Evolutionary conservation across 2,888 invertebrate species (phyloP), one percentile per base, ranked within the genome.

Genomic region (Perizoma flavofasciatum): DNA sequence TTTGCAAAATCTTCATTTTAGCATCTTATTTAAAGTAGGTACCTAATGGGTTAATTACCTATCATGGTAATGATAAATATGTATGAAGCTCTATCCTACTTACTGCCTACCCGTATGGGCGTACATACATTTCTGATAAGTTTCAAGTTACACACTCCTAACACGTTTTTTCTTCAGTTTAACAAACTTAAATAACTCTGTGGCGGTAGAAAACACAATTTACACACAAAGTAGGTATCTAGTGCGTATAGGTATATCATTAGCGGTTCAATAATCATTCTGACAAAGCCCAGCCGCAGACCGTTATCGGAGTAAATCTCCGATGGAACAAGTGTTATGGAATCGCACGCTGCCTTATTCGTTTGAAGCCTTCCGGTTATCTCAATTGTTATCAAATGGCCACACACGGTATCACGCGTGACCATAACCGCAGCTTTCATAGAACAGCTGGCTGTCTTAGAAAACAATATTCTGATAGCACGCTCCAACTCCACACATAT

Each of bases 251-350:
- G 77, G 22, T 22, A 22, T 37, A 77, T 78, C 77, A 78, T 79
- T 81, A 78, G 73, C 70, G 72, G 73, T 75, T 83, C 81, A 80
- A 82, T 84, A 82, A 84, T 75, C 75, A 73, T 71, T 70, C 77
- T 74, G 81, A 76, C 77, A 76, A 78, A 80, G 83, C 72, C 71
- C 69, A 71, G 72, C 75, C 72, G 75, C 74, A 74, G 74, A 68
- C 65, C 72, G 70, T 71, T 88, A 89, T 88, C 88, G 78, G 76
- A 73, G 75, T 74, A 77, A 78, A 77, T 79, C 87, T 88, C 87
- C 72, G 82, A 82, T 74, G 77, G 78, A 80, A 85, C 89, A 87
- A 88, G 88, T 86, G 88, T 89, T 88, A 86, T 86, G 84, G 87
- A 85, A 83, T 85, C 82, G 81, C 77, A 75, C 74, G 68, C 78